Evolutionary conservation across 2,888 invertebrate species (phyloP).

Genomic region (Pterobdella sp.): DNA sequence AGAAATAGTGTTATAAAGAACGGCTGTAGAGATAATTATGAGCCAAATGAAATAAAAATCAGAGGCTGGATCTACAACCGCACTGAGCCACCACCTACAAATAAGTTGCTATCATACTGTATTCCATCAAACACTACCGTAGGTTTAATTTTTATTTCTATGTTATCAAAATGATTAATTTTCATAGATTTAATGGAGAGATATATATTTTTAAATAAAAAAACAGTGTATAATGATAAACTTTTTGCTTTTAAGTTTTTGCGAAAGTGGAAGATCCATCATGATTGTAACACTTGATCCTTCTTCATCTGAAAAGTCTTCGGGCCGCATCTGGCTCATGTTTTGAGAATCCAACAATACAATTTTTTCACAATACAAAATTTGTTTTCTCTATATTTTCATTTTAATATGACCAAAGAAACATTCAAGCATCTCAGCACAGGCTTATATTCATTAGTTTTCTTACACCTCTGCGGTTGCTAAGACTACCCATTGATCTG

Average conservation of each 20-base stretch:
- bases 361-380: too few relatives aligned
- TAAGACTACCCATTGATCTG: too few relatives aligned
- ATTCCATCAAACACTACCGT: too few relatives aligned
- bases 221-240: not conserved
- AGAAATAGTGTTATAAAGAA: constrained; percentile 82
- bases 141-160: too few relatives aligned
- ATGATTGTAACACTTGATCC: not conserved
- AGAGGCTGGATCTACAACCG: constrained; percentile 66
- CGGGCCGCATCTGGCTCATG: too few relatives aligned
- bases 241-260: not conserved
- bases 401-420: too few relatives aligned
- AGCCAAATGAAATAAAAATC: constrained; percentile 83
- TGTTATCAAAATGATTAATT: too few relatives aligned
- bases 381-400: too few relatives aligned
- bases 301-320: not conserved
- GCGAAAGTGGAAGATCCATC: not conserved
- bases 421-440: too few relatives aligned
- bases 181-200: not conserved
- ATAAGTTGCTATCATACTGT: not conserved
- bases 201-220: not conserved
- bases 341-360: too few relatives aligned
- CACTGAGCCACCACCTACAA: constrained; percentile 45
- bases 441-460: too few relatives aligned
- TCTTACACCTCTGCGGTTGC: too few relatives aligned
- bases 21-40: constrained; percentile 73